Conservation (phyloP, 2,797 vertebrate species). For the Anguilla obscura region DNA sequence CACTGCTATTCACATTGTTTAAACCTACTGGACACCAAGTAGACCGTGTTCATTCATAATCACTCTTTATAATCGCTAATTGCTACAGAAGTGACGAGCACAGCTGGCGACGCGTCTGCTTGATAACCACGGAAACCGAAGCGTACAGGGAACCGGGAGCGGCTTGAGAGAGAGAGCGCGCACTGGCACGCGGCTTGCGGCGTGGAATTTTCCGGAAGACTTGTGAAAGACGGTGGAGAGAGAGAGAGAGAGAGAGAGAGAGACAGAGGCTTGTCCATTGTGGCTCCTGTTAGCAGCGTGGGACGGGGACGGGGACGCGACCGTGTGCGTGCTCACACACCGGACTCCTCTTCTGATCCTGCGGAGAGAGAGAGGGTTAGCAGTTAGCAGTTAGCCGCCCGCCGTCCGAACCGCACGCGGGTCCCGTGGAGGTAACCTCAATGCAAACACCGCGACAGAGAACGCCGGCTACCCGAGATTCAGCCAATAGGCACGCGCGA, state of each 20-base stretch:
- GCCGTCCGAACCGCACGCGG: slow-evolving; percentile 11
- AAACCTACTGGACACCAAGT: neutral
- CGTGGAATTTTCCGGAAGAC: slow-evolving; percentile 59
- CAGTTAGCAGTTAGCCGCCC: slow-evolving; percentile 33
- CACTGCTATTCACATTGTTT: neutral
- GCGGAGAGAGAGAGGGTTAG: slow-evolving; percentile 60
- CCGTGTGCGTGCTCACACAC: slow-evolving; percentile 74
- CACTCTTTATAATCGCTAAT: slow-evolving; percentile 11
- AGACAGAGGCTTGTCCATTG: slow-evolving; percentile 64
- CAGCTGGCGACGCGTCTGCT: neutral
- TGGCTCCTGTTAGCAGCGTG: slow-evolving; percentile 71
- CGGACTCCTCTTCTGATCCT: slow-evolving; percentile 88
- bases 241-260: slow-evolving; percentile 38
- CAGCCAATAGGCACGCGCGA: too few relatives aligned
- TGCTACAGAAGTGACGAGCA: slow-evolving; percentile 1
- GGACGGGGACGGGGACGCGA: slow-evolving; percentile 73
- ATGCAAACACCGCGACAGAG: neutral
- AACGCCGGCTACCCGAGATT: too few relatives aligned
- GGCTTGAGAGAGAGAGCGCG: slow-evolving; percentile 41
- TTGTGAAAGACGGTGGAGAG: slow-evolving; percentile 36
- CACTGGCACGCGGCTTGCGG: slow-evolving; percentile 14
- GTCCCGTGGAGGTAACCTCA: neutral
- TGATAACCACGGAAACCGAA: neutral
- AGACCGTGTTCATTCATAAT: neutral
- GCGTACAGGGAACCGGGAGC: slow-evolving; percentile 42